A percentile compares a stretch with the other conserved stretches of the same genome.
Evolutionary conservation across 1,140 invertebrate genomes (phyloP).

Genomic region (Tetramorium parvispinum): DNA sequence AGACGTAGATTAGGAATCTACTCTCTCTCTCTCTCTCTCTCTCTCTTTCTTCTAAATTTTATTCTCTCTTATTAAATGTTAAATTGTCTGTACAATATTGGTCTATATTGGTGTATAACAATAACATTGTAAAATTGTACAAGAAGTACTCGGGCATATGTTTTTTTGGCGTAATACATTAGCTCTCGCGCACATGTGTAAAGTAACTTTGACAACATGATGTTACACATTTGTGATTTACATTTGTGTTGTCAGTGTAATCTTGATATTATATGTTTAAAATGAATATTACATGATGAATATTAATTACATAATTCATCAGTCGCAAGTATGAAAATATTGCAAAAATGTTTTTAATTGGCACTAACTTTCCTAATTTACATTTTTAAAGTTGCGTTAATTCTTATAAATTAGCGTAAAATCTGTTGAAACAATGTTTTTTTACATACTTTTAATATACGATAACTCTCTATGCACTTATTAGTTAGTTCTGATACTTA

Average conservation of each 20-base stretch:
- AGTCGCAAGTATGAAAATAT: not conserved
- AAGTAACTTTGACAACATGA: not conserved
- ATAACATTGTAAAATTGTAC: not conserved
- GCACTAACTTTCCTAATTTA: not conserved
- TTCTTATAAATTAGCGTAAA: not conserved
- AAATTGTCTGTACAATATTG: not conserved
- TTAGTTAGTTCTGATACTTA: not conserved
- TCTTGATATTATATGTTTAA: not conserved
- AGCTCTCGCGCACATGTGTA: not conserved
- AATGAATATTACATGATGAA: not conserved
- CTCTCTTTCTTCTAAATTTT: slow-evolving; percentile 27
- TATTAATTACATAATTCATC: not conserved
- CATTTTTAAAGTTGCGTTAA: not conserved
- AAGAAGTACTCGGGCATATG: not conserved
- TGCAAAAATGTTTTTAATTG: not conserved
- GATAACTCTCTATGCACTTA: not conserved
- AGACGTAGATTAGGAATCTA: not conserved
- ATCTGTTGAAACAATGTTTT: not conserved
- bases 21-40: slow-evolving; percentile 4
- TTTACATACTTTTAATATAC: not conserved
- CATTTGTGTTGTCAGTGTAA: not conserved
- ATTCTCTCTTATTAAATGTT: not conserved
- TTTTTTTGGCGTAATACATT: not conserved
- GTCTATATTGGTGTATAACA: not conserved
- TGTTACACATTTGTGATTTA: not conserved